These are phyloP conservation scores for Telmatochromis brachygnathus DNA, from an alignment of 2,113 vertebrate genomes.

Conservation along the genomic window DNA sequence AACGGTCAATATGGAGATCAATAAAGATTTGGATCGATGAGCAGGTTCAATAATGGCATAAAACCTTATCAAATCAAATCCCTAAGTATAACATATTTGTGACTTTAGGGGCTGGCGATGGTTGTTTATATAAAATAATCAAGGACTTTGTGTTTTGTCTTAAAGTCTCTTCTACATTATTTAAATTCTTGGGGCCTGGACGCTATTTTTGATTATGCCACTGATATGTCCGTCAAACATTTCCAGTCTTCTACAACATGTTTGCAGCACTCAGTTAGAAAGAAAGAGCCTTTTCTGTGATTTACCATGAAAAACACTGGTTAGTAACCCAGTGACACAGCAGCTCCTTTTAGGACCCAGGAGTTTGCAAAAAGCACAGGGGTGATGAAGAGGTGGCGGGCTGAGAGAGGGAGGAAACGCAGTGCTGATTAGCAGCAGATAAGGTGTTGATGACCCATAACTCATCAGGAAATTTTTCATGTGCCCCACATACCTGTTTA, in stretches of 20 bases:
- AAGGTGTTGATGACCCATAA: slow-evolving; percentile 51
- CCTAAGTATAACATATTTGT: accelerated
- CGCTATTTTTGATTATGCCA: not conserved
- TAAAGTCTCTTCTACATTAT: not conserved
- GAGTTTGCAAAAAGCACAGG: not conserved
- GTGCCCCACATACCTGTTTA: not conserved
- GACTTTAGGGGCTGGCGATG: not conserved
- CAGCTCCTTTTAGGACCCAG: not conserved
- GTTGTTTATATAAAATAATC: not conserved
- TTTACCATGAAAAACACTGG: not conserved
- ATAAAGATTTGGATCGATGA: not conserved
- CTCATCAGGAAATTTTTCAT: slow-evolving; percentile 24
- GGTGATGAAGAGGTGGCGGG: not conserved
- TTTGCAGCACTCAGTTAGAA: not conserved
- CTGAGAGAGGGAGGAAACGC: not conserved
- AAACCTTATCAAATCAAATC: not conserved
- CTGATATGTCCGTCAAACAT: not conserved
- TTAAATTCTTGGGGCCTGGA: not conserved
- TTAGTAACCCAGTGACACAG: not conserved
- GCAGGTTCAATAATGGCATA: accelerated
- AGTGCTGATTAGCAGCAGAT: slow-evolving; percentile 48
- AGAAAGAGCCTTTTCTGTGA: not conserved
- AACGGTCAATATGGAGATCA: not conserved
- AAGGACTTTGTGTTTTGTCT: not conserved
- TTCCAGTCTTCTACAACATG: not conserved